Conservation (phyloP, 2,888 invertebrate species). For the Thereva unica region DNA sequence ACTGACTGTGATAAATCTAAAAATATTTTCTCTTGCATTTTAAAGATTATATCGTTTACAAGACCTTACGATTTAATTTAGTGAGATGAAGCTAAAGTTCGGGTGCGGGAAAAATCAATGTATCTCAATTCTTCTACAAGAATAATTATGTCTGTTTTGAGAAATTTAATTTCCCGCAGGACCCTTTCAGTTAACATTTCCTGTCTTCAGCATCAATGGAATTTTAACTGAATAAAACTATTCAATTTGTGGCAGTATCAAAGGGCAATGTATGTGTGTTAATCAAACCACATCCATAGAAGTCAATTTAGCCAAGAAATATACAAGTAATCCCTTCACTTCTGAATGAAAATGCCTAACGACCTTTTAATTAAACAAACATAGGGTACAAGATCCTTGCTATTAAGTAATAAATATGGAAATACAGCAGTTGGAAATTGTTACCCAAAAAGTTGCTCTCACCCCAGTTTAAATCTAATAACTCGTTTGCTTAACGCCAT, state of each 20-base stretch:
- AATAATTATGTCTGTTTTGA: too few species aligned
- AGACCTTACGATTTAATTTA: too few species aligned
- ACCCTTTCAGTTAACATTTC: too few species aligned
- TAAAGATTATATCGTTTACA: too few species aligned
- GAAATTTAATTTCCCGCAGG: too few species aligned
- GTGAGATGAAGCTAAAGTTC: too few species aligned
- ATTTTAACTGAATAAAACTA: background rate
- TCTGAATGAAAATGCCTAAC: conserved; percentile 11
- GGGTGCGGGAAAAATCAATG: too few species aligned
- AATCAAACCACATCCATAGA: conserved; percentile 2
- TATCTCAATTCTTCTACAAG: too few species aligned
- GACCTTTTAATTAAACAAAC: conserved; percentile 19
- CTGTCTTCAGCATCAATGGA: too few species aligned
- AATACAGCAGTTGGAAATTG: background rate
- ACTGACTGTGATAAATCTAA: too few species aligned
- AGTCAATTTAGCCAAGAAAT: conserved; percentile 1
- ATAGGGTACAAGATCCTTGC: conserved; percentile 2
- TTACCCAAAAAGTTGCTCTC: background rate
- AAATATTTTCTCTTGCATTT: too few species aligned
- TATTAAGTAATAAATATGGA: conserved; percentile 16
- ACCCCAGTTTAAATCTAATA: conserved; percentile 29
- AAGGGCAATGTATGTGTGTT: background rate
- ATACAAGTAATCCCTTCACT: conserved; percentile 10
- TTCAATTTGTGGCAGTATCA: conserved; percentile 10
- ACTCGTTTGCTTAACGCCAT: conserved; percentile 40